These are phyloP conservation scores for Andrena bucephala DNA, from an alignment of 2,888 invertebrate species.

Conservation along the genomic window DNA sequence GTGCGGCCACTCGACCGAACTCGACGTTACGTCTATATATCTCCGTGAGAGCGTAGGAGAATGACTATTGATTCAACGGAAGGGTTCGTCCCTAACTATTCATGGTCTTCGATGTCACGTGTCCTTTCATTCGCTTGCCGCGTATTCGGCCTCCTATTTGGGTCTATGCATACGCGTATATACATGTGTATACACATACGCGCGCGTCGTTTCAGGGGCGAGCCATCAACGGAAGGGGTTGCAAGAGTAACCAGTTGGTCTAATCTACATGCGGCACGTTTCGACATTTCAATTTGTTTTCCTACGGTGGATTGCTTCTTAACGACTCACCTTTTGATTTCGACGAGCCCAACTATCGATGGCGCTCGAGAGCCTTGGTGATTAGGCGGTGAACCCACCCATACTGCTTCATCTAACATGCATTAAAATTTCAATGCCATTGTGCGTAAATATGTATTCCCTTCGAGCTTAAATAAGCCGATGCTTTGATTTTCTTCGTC, in stretches of 20 bases:
- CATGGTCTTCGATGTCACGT: slow-evolving; percentile 81
- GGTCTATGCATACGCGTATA: slow-evolving; percentile 6
- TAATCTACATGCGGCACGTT: slow-evolving; percentile 75
- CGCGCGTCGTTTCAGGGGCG: slow-evolving; percentile 10
- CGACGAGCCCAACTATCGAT: slow-evolving; percentile 15
- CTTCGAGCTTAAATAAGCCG: no score
- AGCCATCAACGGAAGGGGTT: slow-evolving; percentile 51
- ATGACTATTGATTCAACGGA: slow-evolving; percentile 78
- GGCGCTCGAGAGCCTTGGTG: background rate
- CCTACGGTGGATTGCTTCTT: slow-evolving; percentile 62
- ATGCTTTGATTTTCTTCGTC: no score
- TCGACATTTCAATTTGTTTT: slow-evolving; percentile 74
- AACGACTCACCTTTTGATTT: slow-evolving; percentile 57
- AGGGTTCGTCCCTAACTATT: slow-evolving; percentile 77
- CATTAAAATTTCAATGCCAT: no score
- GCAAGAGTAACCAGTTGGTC: slow-evolving; percentile 72
- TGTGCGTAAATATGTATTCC: no score
- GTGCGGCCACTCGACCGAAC: slow-evolving; percentile 27
- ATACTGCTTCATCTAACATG: background rate
- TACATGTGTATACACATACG: background rate
- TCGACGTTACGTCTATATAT: slow-evolving; percentile 43
- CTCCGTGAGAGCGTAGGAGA: slow-evolving; percentile 62
- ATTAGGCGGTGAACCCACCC: background rate
- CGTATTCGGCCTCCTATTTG: slow-evolving; percentile 53
- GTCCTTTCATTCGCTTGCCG: slow-evolving; percentile 77